Evolutionary conservation across 1,140 invertebrate genomes (phyloP), one percentile per base, ranked within the genome.

Genomic region (Panulirus ornatus): DNA sequence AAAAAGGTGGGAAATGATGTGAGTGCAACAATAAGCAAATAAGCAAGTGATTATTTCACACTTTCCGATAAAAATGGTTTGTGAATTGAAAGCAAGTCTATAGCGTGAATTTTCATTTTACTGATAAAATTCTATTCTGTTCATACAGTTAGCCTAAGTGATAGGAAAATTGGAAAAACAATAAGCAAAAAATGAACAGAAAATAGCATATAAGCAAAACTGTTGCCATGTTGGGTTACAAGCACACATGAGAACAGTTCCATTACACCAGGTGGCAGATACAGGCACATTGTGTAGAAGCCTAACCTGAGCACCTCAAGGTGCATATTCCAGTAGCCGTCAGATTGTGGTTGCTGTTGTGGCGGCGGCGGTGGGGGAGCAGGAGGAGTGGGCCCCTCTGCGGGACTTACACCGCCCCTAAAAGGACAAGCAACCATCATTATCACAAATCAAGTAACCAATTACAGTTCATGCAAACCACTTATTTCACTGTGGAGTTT

Each of bases 321-420:
- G 93, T 73, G 92, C 93, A 82, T 93, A 93, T 70, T 94, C 94
- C 91, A 94, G 94, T 88, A 94, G 93, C 87, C 93, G 92, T 83
- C 93, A 92, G 93, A 63, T 47, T 76, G 66, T n/a, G 85, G 83
- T 36, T 78, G 89, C 22, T 84, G 91, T 87, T 95, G 95, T 92
- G 93, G 94, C 94, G 93, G 94, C 70, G 92, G 92, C 47, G 93
- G 92, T 27, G 92, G 92, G 92, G 87, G 92, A 90, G 81, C 90
- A 84, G 81, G 86, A 30, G 71, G 85, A 85, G 86, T 85, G 51
- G 88, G 90, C n/a, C 88, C 88, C 78, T 90, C 88, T 58, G 73
- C 73, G 38, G 88, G 88, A 63, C 88, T 90, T 47, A 84, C 71
- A 76, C 88, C 88, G 36, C 88, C 88, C 88, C 88, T 84, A 66